A percentile compares a stretch with the other conserved stretches of the same genome.
Evolutionary conservation across 2,888 invertebrate species (phyloP).

Genomic region (Mimumesa dahlbomi): DNA sequence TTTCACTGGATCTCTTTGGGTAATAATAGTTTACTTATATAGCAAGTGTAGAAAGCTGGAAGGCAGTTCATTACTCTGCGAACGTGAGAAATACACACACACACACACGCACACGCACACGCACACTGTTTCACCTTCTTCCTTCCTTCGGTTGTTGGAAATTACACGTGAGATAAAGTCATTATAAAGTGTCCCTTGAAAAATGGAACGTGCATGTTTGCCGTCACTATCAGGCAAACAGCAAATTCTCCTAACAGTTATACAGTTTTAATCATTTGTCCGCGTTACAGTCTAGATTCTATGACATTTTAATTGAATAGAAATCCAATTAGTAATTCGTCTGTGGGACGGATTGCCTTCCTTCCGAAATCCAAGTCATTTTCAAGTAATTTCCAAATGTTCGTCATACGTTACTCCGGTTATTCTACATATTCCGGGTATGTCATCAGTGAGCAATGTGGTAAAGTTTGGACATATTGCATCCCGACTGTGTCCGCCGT

Average conservation of each 20-base stretch:
- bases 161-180: conserved; percentile 30
- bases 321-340: too few relatives aligned
- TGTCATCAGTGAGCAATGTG: conserved; percentile 4
- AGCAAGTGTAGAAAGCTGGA: conserved; percentile 42
- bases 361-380: neutral
- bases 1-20: conserved; percentile 25
- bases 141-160: conserved; percentile 9
- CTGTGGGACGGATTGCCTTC: neutral
- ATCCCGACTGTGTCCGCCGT: conserved; percentile 7
- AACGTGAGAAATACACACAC: conserved; percentile 56
- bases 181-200: conserved; percentile 34
- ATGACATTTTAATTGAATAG: too few relatives aligned
- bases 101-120: too few relatives aligned
- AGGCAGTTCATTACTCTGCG: conserved; percentile 37
- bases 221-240: neutral
- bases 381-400: neutral
- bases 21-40: conserved; percentile 32
- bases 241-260: too few relatives aligned
- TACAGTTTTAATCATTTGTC: too few relatives aligned
- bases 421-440: neutral
- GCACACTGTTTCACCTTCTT: conserved; percentile 29
- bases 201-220: conserved; percentile 25
- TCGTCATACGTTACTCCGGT: neutral
- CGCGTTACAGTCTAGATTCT: too few relatives aligned
- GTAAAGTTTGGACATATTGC: conserved; percentile 25